These are phyloP conservation scores for Drosophila takahashii DNA, from an alignment of 1,140 invertebrate species.

Conservation along the genomic window DNA sequence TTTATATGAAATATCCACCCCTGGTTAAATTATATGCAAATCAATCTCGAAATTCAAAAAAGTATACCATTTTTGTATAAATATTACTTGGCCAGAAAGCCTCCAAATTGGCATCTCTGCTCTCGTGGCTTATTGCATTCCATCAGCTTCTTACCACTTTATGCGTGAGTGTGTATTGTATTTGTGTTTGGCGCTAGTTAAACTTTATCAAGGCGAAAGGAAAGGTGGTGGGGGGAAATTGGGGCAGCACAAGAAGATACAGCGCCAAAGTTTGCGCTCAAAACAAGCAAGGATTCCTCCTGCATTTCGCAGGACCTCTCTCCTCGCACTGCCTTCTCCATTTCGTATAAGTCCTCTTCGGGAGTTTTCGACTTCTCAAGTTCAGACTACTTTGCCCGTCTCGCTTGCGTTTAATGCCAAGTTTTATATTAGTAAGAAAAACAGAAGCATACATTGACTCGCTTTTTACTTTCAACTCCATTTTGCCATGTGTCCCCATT, in stretches of 20 bases:
- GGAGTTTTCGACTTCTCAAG: conserved; percentile 82
- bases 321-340: conserved; percentile 11
- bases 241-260: conserved; percentile 29
- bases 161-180: conserved; percentile 42
- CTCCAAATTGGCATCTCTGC: conserved; percentile 8
- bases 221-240: background rate
- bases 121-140: conserved; percentile 37
- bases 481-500: conserved; percentile 13
- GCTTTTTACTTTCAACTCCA: conserved; percentile 36
- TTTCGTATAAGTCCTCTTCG: conserved; percentile 73
- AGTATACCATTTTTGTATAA: too few relatives aligned
- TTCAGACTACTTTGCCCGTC: conserved; percentile 53
- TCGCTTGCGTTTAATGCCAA: conserved; percentile 67
- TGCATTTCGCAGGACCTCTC: conserved; percentile 2
- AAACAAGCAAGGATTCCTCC: conserved; percentile 40
- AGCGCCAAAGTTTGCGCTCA: conserved; percentile 60
- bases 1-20: too few relatives aligned
- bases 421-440: conserved; percentile 72
- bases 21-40: too few relatives aligned
- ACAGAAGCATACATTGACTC: conserved; percentile 53
- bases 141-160: conserved; percentile 39
- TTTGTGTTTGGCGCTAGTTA: conserved; percentile 71
- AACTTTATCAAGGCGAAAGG: conserved; percentile 68
- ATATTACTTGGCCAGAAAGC: background rate
- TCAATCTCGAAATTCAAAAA: too few relatives aligned